Base-by-base conservation (phyloP, 1,140 invertebrate species). In the Solenopsis invicta region DNA sequence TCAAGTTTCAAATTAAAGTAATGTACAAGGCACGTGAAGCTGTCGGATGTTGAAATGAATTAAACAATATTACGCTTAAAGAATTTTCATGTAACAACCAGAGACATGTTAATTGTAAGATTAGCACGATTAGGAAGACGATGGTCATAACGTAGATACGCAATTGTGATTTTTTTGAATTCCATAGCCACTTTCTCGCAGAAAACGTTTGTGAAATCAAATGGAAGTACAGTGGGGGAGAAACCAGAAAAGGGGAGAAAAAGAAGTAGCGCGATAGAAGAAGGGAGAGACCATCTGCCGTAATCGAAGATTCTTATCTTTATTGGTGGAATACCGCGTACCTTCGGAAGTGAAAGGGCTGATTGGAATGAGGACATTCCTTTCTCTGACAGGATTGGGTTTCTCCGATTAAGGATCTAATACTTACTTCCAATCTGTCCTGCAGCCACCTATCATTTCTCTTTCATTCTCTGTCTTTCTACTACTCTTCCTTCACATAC, bases 301-400 rank as follows among this genome's bases (percentile, higher is more conserved):
- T 76, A 85, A 87, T 93, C 89, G 90, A 93, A 90, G 90, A 88
- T 93, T 92, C 88, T 93, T 93, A 93, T 93, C 92, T 93, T 93
- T 94, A 93, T 93, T 93, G 92, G 87, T 82, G 77, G 91, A 90
- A 93, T 94, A 91, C 91, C 90, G 76, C 85, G 90, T 91, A 93
- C 88, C 88, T 91, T 92, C 77, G 69, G 85, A 74, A 87, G 90
- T 81, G 89, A 87, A 91, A 90, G 88, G 80, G 71, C 76, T 59
- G 85, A 85, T 86, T 87, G 86, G 89, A 89, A 91, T 90, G 91
- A 92, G 92, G 89, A 92, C 90, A 92, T 92, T 93, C 91, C 92
- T 87, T 90, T 90, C 86, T 88, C 86, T 86, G 50, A 72, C 84
- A 59, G 84, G 89, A 92, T 93, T 89, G 88, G 90, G 92, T 89